Evolutionary conservation across 2,797 vertebrate species (phyloP).

Genomic region (Hippoglossus hippoglossus): DNA sequence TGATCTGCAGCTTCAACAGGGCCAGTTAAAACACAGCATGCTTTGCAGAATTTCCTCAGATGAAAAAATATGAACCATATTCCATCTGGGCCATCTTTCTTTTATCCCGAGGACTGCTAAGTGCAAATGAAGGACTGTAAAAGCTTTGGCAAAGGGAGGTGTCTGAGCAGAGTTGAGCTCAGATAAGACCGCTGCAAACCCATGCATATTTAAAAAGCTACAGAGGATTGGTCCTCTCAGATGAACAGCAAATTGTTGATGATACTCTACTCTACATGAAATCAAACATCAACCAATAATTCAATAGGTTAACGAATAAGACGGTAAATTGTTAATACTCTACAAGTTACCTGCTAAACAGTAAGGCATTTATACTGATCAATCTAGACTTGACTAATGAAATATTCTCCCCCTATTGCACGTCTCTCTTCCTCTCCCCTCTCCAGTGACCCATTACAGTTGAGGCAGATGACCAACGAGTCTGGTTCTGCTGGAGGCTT

Average conservation of each 20-base stretch:
- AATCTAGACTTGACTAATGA: no score
- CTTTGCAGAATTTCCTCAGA: neutral
- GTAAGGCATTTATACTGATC: no score
- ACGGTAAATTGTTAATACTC: no score
- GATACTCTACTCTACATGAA: no score
- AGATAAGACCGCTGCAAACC: constrained; percentile 12
- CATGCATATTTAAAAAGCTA: constrained; percentile 4
- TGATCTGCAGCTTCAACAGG: neutral
- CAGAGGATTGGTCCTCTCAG: neutral
- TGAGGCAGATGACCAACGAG: no score
- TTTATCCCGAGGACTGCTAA: constrained; percentile 15
- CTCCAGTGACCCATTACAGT: no score
- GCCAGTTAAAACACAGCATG: neutral
- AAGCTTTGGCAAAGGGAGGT: neutral
- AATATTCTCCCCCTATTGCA: no score
- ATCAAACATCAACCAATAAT: no score
- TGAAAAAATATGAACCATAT: neutral
- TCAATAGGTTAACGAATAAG: no score
- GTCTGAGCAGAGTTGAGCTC: constrained; percentile 11
- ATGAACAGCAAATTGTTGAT: neutral
- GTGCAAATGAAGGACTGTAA: constrained; percentile 17
- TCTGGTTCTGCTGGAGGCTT: no score
- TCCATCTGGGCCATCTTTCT: neutral
- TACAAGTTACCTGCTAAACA: no score
- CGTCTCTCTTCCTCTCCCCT: no score